A percentile compares a stretch with the other conserved stretches of the same genome.
Conservation (phyloP, 2,797 vertebrate genomes). For the Gambelia wislizenii region DNA sequence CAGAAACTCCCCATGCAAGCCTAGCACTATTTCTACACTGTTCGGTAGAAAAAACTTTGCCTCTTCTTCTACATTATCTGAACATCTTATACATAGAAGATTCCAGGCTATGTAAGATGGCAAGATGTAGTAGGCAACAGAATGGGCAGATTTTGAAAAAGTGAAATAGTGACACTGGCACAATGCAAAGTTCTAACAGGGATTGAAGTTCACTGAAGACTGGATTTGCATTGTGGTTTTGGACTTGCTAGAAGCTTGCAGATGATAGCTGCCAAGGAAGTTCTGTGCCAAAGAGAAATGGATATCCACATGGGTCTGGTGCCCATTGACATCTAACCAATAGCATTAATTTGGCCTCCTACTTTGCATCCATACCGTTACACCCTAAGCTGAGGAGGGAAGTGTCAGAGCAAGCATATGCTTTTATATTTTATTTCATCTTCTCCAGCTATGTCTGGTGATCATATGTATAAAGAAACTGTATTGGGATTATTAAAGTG, state of each 20-base stretch:
- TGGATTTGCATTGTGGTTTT: constrained; percentile 51
- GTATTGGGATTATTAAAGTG: not conserved
- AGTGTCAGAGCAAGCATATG: not conserved
- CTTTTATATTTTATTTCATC: not conserved
- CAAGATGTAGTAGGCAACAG: constrained; percentile 43
- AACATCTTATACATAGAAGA: not conserved
- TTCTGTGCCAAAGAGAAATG: constrained; percentile 8
- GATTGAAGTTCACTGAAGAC: fast-evolving
- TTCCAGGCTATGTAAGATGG: not conserved
- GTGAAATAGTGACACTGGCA: constrained; percentile 43
- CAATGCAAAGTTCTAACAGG: constrained; percentile 43
- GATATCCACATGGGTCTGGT: not conserved
- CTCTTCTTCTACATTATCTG: not conserved
- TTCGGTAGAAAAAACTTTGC: too few species aligned
- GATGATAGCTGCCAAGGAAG: not conserved
- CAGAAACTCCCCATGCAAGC: not conserved
- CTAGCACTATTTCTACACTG: not conserved
- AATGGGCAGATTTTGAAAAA: constrained; percentile 31
- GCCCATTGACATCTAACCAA: not conserved
- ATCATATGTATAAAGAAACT: not conserved
- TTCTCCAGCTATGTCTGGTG: not conserved
- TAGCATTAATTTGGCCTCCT: not conserved
- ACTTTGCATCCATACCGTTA: not conserved
- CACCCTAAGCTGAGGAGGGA: not conserved
- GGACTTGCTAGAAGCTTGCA: constrained; percentile 31